Percentiles rank a stretch among this genome's conserved stretches.
Evolutionary conservation across 1,140 invertebrate genomes (phyloP).

Genomic region (Amphibalanus amphitrite): DNA sequence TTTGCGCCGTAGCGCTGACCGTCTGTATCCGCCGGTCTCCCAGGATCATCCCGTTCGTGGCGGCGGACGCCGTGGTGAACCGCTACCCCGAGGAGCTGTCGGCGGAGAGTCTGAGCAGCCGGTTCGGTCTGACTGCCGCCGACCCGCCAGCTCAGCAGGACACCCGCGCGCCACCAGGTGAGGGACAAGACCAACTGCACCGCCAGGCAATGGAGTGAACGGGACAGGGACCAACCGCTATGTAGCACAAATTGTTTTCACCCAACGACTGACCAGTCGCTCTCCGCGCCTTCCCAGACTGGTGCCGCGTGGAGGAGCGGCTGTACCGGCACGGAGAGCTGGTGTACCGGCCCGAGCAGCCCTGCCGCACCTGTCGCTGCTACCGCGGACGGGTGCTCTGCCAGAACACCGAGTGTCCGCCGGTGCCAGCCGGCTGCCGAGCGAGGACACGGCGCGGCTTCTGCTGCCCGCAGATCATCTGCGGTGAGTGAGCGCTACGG

Average conservation of each 20-base stretch:
- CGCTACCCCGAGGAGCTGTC: conserved; percentile 23
- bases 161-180: no score
- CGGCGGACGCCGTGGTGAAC: conserved; percentile 46
- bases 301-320: background rate
- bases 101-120: background rate
- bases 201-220: no score
- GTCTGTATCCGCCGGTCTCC: no score
- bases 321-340: background rate
- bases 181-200: no score
- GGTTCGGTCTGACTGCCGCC: background rate
- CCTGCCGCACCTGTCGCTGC: conserved; percentile 8
- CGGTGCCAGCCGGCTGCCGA: conserved; percentile 1
- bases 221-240: no score
- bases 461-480: conserved; percentile 9
- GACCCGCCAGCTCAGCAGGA: conserved; percentile 19
- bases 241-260: no score
- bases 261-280: no score
- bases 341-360: conserved; percentile 6
- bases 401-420: conserved; percentile 6
- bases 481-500: conserved; percentile 9
- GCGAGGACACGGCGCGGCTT: conserved; percentile 5
- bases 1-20: no score
- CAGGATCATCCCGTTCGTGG: conserved; percentile 63
- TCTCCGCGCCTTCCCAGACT: no score
- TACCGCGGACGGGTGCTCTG: conserved; percentile 10